These are phyloP conservation scores for Oryzias dopingdopingensis DNA, from an alignment of 2,797 vertebrate genomes.

Conservation along the genomic window DNA sequence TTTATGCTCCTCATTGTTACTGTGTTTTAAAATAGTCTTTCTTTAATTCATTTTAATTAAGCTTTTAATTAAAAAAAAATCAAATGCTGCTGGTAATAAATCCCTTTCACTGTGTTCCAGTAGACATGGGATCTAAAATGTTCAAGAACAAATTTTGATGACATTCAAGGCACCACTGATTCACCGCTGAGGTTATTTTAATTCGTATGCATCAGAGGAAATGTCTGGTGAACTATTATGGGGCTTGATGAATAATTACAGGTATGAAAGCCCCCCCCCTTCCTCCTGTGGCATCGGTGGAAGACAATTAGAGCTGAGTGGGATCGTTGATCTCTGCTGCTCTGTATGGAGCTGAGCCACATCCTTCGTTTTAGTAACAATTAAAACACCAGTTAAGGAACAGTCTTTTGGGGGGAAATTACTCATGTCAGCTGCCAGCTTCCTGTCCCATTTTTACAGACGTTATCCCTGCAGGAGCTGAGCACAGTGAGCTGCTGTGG, in stretches of 20 bases:
- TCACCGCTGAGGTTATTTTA: slow-evolving; percentile 7
- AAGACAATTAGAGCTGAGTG: slow-evolving; percentile 61
- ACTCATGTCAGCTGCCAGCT: slow-evolving; percentile 40
- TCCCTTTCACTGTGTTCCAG: neutral
- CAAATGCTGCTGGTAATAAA: neutral
- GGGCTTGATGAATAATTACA: slow-evolving; percentile 34
- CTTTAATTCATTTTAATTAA: no score
- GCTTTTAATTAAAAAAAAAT: no score
- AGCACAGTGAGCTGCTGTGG: neutral
- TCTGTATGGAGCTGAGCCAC: slow-evolving; percentile 46
- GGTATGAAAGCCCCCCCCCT: slow-evolving; percentile 21
- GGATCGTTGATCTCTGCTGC: slow-evolving; percentile 60
- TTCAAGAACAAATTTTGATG: neutral
- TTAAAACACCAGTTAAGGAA: slow-evolving; percentile 49
- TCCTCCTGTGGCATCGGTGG: slow-evolving; percentile 35
- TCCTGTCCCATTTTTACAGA: slow-evolving; percentile 38
- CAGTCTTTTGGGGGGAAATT: slow-evolving; percentile 4
- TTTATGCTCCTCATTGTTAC: no score
- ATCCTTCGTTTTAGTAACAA: slow-evolving; percentile 58
- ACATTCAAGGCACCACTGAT: neutral
- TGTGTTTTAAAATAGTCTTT: no score
- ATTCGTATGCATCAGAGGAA: slow-evolving; percentile 14
- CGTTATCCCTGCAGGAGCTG: slow-evolving; percentile 25
- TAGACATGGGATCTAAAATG: neutral
- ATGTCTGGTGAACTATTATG: slow-evolving; percentile 17